Percentiles rank a stretch among this genome's conserved stretches.
Conservation (phyloP, 2,797 vertebrate species). For the Gastrophryne carolinensis region DNA sequence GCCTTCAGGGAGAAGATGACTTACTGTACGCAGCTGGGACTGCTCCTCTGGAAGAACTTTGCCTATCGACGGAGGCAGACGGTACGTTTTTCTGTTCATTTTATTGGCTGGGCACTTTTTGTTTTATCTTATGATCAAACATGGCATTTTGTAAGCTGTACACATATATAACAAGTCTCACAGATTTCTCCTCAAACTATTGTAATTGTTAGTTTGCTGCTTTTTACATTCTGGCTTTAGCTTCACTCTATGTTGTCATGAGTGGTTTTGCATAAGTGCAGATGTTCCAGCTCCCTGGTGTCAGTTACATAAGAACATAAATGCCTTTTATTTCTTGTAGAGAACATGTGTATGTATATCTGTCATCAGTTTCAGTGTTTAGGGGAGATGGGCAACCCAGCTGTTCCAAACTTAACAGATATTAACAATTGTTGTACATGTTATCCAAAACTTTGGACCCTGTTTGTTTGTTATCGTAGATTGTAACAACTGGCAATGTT, state of each 20-base stretch:
- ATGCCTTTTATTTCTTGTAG: no score
- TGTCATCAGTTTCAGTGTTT: no score
- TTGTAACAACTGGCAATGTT: no score
- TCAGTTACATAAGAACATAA: background rate
- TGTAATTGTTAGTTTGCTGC: background rate
- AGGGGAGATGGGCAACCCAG: no score
- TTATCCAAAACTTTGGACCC: no score
- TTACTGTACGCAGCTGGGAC: constrained; percentile 82
- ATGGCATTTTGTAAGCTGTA: no score
- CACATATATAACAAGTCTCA: no score
- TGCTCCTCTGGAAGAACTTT: constrained; percentile 97
- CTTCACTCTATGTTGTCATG: background rate
- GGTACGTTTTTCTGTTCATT: constrained; percentile 69
- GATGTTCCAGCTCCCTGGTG: constrained; percentile 2
- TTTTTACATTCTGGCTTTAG: background rate
- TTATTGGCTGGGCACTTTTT: background rate
- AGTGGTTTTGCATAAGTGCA: background rate
- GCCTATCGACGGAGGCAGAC: constrained; percentile 89
- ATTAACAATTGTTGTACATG: no score
- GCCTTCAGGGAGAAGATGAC: constrained; percentile 76
- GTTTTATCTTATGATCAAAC: background rate
- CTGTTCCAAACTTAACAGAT: no score
- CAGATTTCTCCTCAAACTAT: no score
- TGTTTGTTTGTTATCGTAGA: no score
- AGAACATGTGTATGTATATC: no score